A percentile compares a stretch with the other conserved stretches of the same genome.
These are phyloP conservation scores for Drosophila bipectinata DNA, from an alignment of 1,140 invertebrate species.

Conservation along the genomic window DNA sequence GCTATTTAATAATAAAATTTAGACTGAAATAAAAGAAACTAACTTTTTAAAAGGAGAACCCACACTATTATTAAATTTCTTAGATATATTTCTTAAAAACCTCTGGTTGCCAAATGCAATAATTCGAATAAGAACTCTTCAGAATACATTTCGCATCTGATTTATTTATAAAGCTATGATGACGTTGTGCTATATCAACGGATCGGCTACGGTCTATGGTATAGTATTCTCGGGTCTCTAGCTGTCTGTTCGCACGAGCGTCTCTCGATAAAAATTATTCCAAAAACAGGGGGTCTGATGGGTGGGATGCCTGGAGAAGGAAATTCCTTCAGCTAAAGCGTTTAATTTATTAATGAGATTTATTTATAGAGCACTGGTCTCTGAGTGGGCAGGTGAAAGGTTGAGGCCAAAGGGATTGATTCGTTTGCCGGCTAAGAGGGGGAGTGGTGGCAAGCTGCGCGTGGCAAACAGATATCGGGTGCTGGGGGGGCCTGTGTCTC, in stretches of 20 bases:
- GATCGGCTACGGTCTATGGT: slow-evolving; percentile 13
- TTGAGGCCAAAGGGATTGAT: slow-evolving; percentile 35
- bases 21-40: neutral
- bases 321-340: slow-evolving; percentile 73
- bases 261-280: slow-evolving; percentile 20
- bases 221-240: slow-evolving; percentile 8
- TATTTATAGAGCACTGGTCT: slow-evolving; percentile 67
- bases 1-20: slow-evolving; percentile 51
- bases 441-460: slow-evolving; percentile 10
- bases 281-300: neutral
- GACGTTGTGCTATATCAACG: slow-evolving; percentile 32
- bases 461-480: slow-evolving; percentile 14
- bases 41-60: slow-evolving; percentile 23
- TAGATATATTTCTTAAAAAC: too few relatives aligned
- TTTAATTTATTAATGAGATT: slow-evolving; percentile 82
- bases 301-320: slow-evolving; percentile 21
- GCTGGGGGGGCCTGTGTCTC: neutral
- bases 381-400: slow-evolving; percentile 60
- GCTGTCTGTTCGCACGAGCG: slow-evolving; percentile 30
- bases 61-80: too few relatives aligned
- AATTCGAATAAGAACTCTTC: slow-evolving; percentile 18
- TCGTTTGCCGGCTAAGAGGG: neutral
- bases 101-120: slow-evolving; percentile 15
- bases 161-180: slow-evolving; percentile 59
- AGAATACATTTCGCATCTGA: slow-evolving; percentile 25